These are phyloP conservation scores for Sclerurus mexicanus DNA, from an alignment of 2,113 vertebrate species.

Conservation along the genomic window DNA sequence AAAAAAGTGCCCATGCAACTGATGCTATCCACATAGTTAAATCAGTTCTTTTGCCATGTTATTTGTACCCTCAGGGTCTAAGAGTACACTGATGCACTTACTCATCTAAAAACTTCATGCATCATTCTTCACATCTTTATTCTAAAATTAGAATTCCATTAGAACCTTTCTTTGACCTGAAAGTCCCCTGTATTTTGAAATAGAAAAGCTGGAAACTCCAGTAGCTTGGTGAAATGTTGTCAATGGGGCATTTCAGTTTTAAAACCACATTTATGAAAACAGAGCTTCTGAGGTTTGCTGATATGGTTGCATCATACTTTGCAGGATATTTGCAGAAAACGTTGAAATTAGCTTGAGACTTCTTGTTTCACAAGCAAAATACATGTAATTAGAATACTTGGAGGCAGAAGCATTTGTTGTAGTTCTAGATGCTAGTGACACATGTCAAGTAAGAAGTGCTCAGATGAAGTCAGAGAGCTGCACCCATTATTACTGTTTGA, in stretches of 20 bases:
- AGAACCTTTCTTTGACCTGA: not conserved
- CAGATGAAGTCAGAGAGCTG: not conserved
- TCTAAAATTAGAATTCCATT: not conserved
- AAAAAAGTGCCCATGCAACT: not conserved
- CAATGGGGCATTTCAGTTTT: not conserved
- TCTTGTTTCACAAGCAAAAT: not conserved
- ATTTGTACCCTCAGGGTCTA: not conserved
- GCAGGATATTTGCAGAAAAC: not conserved
- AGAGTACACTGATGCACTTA: not conserved
- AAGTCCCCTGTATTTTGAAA: not conserved
- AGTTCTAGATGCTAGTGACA: not conserved
- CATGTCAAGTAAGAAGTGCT: not conserved
- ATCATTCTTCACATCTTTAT: not conserved
- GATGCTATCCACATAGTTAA: not conserved
- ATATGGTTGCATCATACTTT: not conserved
- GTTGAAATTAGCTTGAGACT: not conserved
- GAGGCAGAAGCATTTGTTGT: not conserved
- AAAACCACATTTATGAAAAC: not conserved
- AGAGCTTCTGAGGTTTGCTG: not conserved
- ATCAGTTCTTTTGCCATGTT: not conserved
- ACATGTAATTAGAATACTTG: not conserved
- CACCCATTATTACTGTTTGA: not conserved
- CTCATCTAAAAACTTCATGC: not conserved
- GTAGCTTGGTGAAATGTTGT: not conserved
- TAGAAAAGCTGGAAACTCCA: not conserved